Conservation (phyloP, 2,888 invertebrate genomes). For the Acrocera orbiculus region DNA sequence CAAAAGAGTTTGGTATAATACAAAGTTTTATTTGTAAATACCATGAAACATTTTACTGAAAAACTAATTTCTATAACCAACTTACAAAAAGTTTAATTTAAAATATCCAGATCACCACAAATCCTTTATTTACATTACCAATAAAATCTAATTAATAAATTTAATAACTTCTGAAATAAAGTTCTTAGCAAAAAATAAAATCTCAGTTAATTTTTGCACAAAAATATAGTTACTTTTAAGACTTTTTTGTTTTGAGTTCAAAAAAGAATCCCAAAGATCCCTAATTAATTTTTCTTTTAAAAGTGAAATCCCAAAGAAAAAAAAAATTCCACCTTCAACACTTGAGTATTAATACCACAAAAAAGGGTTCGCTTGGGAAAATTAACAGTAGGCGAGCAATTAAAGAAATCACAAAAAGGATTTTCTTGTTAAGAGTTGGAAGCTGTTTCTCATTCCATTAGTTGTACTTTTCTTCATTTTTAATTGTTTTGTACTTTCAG, state of each 20-base stretch:
- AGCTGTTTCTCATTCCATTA: conserved; percentile 1
- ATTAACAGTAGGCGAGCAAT: conserved; percentile 16
- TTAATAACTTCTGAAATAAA: no score
- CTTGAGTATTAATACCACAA: background rate
- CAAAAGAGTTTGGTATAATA: no score
- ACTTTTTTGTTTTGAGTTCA: conserved; percentile 3
- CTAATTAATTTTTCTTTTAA: no score
- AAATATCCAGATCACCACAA: no score
- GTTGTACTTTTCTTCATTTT: background rate
- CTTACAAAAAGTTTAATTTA: no score
- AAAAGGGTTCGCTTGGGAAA: conserved; percentile 14
- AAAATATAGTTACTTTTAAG: background rate
- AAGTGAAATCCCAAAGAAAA: background rate
- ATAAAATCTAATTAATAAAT: no score
- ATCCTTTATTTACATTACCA: no score
- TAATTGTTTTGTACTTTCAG: background rate
- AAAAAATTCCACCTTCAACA: background rate
- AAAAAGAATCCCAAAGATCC: no score
- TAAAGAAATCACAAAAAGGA: conserved; percentile 17
- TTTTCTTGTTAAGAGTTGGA: conserved; percentile 14
- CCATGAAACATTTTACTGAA: no score
- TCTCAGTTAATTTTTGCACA: conserved; percentile 3
- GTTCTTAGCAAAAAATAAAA: no score
- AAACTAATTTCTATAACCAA: no score
- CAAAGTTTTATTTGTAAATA: no score